A percentile compares a stretch with the other conserved stretches of the same genome.
Evolutionary conservation across 2,797 vertebrate genomes (phyloP).

Genomic region (Enteromius radiatus): DNA sequence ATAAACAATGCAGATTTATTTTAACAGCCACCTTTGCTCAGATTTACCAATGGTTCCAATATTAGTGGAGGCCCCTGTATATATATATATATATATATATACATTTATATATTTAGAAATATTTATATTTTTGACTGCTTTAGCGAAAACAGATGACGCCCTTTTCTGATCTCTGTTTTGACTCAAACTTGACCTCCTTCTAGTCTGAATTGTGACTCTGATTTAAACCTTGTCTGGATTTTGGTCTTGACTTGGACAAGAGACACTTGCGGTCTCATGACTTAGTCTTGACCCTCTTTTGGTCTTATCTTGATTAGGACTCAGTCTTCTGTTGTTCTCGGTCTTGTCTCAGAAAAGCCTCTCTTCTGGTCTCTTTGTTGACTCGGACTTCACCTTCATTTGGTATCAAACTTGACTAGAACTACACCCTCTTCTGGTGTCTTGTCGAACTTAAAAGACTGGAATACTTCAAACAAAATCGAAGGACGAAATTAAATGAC

Average conservation of each 20-base stretch:
- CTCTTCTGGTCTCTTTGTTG: too few relatives aligned
- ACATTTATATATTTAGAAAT: too few relatives aligned
- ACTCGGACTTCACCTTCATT: background rate
- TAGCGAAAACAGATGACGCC: background rate
- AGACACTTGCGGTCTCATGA: background rate
- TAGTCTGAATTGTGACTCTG: background rate
- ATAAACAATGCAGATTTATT: too few relatives aligned
- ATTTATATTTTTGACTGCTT: background rate
- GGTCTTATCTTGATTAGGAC: background rate
- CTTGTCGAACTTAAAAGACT: background rate
- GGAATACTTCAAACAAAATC: too few relatives aligned
- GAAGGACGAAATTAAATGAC: too few relatives aligned
- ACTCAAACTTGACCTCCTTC: background rate
- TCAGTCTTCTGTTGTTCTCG: background rate
- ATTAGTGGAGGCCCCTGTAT: too few relatives aligned
- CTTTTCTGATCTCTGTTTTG: background rate
- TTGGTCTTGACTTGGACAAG: background rate
- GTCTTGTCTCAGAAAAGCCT: too few relatives aligned
- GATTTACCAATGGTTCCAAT: too few relatives aligned
- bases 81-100: too few relatives aligned
- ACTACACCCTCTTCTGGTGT: too few relatives aligned
- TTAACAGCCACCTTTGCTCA: too few relatives aligned
- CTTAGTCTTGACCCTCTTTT: background rate
- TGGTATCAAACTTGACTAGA: too few relatives aligned
- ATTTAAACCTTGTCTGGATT: background rate